Conservation (phyloP, 2,113 vertebrate genomes). For the Engraulis encrasicolus region DNA sequence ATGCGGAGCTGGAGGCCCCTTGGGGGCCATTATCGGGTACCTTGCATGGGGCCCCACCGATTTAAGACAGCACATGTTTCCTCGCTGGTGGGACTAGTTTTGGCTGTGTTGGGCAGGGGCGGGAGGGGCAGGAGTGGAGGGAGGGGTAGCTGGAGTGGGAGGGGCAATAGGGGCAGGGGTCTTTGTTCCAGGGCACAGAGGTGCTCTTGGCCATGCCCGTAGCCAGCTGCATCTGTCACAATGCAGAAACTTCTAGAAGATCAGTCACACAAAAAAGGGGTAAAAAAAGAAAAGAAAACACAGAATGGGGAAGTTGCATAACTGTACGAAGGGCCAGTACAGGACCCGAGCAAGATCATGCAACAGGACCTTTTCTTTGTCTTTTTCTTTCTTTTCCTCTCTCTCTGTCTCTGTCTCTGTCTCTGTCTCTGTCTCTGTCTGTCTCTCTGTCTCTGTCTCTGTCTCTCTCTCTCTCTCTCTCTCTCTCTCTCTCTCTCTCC, state of each 20-base stretch:
- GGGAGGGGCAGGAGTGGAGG: too few species aligned
- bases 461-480: too few species aligned
- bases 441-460: too few species aligned
- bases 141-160: too few species aligned
- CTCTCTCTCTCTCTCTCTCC: too few species aligned
- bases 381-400: background rate
- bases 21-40: background rate
- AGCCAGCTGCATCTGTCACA: conserved; percentile 24
- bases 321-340: too few species aligned
- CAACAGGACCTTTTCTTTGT: conserved; percentile 28
- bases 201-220: background rate
- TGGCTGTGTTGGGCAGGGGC: too few species aligned
- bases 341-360: background rate
- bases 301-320: conserved; percentile 4
- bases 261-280: too few species aligned
- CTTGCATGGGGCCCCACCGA: background rate
- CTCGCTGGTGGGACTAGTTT: conserved; percentile 34
- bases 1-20: background rate
- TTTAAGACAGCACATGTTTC: conserved; percentile 31
- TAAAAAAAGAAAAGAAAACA: conserved; percentile 15
- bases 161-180: too few species aligned
- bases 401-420: too few species aligned
- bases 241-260: conserved; percentile 13
- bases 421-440: too few species aligned
- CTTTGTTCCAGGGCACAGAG: conserved; percentile 25